These are phyloP conservation scores for Platynereis dumerilii DNA, from an alignment of 2,888 invertebrate species.

Conservation along the genomic window DNA sequence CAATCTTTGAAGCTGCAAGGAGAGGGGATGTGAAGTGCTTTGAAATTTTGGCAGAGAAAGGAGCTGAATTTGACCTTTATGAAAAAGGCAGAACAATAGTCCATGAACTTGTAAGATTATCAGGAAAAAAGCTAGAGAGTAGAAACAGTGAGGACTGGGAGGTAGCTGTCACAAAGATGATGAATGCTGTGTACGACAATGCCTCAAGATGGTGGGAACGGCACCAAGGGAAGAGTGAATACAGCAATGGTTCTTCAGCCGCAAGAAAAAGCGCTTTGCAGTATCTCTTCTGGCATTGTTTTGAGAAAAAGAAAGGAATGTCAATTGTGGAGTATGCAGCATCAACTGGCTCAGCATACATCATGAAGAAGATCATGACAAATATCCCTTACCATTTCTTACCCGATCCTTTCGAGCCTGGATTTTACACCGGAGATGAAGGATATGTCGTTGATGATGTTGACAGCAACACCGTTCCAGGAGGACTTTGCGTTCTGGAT, in stretches of 20 bases:
- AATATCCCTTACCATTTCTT: slow-evolving; percentile 13
- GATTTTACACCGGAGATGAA: slow-evolving; percentile 11
- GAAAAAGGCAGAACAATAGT: slow-evolving; percentile 13
- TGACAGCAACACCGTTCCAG: slow-evolving; percentile 6
- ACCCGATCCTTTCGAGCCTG: slow-evolving; percentile 16
- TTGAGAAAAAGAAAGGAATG: neutral
- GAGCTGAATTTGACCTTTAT: slow-evolving; percentile 11
- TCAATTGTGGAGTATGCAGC: slow-evolving; percentile 13
- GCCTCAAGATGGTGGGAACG: slow-evolving; percentile 19
- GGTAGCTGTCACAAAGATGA: slow-evolving; percentile 9
- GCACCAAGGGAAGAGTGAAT: slow-evolving; percentile 13
- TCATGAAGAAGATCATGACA: slow-evolving; percentile 16
- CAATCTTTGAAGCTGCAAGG: slow-evolving; percentile 18
- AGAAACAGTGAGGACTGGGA: slow-evolving; percentile 12
- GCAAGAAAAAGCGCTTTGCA: slow-evolving; percentile 15
- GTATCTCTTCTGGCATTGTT: slow-evolving; percentile 15
- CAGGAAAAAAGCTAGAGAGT: slow-evolving; percentile 6
- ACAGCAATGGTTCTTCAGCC: slow-evolving; percentile 8
- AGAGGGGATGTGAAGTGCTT: slow-evolving; percentile 13
- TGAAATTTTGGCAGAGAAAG: slow-evolving; percentile 2
- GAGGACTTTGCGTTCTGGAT: slow-evolving; percentile 12
- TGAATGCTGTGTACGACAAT: slow-evolving; percentile 4
- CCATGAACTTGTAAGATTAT: slow-evolving; percentile 15
- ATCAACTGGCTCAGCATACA: slow-evolving; percentile 3
- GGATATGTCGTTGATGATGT: slow-evolving; percentile 18